Evolutionary conservation across 2,797 vertebrate genomes (phyloP), one percentile per base, ranked within the genome.

Genomic region (Rhabdomys pumilio): DNA sequence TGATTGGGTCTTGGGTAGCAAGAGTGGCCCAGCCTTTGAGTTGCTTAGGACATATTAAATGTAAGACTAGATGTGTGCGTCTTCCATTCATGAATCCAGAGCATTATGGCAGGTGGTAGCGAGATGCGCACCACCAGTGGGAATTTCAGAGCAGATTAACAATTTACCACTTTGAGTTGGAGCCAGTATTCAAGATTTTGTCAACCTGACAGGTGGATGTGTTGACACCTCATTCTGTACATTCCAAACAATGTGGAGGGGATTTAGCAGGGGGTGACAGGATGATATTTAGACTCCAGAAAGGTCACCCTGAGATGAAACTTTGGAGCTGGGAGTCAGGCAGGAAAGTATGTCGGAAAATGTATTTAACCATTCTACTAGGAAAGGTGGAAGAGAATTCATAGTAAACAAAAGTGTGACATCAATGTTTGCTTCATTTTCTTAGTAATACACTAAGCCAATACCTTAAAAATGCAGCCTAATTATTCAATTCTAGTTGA

Each of bases 201-300:
- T 59, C 38, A 85, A 8, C 55, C 53, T 94, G 44, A 79, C 55
- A 41, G 26, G 31, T 61, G 80, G 41, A 77, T 89, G 22, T 81
- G 14, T 3, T 72, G 29, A 14, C 65, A 55, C 8, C 67, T 97
- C 55, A 50, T 92, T 76, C 20, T 76, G 31, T 72, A 80, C 15
- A 1, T 75, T 72, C 72, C 75, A 91, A 75, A 65, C 26, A 81
- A 7, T 8, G 89, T 59, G 26, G 50, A 57, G 76, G 13, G 0
- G 90, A 76, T 65, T 69, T 69, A 93, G 75, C 57, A 77, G 55
- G 24, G 10, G 57, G 14, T 72, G 63, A 75, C 11, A 55, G 44
- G 12, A 41, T 95, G n/a, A 69, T 41, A 89, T 93, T 88, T 69
- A 50, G 67, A 67, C 44, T 76, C 77, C 85, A 73, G 79, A 92